Percentiles rank a stretch among this genome's conserved stretches.
Evolutionary conservation across 2,888 invertebrate species (phyloP).

Genomic region (Embidobia sp.): DNA sequence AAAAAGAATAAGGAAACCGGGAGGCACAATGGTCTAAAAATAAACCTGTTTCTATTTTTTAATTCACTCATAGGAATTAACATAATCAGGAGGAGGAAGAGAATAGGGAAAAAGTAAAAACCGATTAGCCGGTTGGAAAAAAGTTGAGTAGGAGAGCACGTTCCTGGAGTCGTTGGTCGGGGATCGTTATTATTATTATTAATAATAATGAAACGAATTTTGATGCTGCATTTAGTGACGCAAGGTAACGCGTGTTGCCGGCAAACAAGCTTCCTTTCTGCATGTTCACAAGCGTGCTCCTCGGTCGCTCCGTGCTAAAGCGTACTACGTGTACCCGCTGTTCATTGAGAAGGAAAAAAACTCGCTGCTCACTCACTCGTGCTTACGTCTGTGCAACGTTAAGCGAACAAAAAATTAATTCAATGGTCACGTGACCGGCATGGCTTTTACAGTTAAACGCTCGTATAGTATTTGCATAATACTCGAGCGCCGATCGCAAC

Average conservation of each 20-base stretch:
- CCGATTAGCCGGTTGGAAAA: no score
- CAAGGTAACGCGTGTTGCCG: constrained; percentile 23
- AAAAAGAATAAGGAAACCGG: no score
- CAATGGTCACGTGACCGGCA: neutral
- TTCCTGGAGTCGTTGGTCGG: no score
- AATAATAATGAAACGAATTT: constrained; percentile 11
- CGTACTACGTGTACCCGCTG: neutral
- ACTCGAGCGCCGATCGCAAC: neutral
- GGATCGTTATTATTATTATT: no score
- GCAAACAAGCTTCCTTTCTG: constrained; percentile 50
- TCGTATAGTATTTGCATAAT: constrained; percentile 9
- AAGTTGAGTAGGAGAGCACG: no score
- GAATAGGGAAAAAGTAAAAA: no score
- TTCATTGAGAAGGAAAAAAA: constrained; percentile 9
- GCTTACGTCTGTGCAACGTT: neutral
- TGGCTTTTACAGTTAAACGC: constrained; percentile 1
- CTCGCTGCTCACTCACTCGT: neutral
- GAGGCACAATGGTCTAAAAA: no score
- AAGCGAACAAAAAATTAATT: neutral
- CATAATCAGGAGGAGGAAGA: no score
- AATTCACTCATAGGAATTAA: no score
- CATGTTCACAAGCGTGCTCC: neutral
- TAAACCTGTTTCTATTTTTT: no score
- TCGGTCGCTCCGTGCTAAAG: neutral
- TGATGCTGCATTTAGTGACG: constrained; percentile 25